These are phyloP conservation scores for Notodonta dromedarius DNA, from an alignment of 2,888 invertebrate species.

Conservation along the genomic window DNA sequence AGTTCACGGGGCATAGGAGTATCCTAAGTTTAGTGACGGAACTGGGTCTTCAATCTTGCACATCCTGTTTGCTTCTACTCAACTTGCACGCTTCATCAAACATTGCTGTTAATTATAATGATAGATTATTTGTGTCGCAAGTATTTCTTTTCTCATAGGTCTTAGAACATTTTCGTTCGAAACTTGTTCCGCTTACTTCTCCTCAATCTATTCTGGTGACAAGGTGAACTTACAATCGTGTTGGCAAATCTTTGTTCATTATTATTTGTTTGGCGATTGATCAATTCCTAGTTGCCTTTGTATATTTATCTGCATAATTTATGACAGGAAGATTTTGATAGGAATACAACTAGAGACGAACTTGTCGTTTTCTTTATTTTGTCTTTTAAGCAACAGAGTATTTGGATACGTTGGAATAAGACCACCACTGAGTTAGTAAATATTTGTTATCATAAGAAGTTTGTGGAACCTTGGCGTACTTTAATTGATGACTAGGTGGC, in stretches of 20 bases:
- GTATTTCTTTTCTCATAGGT: too few relatives aligned
- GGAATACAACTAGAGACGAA: too few relatives aligned
- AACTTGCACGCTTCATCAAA: background rate
- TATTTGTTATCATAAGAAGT: background rate
- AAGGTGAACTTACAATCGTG: conserved; percentile 3
- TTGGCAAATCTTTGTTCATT: background rate
- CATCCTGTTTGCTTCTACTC: background rate
- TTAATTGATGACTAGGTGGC: background rate
- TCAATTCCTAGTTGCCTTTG: background rate
- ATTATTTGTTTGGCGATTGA: conserved; percentile 4
- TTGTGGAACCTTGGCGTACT: background rate
- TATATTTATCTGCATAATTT: background rate
- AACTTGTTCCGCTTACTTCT: background rate
- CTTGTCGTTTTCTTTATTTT: too few relatives aligned
- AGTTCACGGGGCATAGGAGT: too few relatives aligned
- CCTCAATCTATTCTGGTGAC: background rate
- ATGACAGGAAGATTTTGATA: background rate
- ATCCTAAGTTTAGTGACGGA: too few relatives aligned
- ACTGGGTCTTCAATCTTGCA: background rate
- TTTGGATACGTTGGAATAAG: too few relatives aligned
- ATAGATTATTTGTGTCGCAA: too few relatives aligned
- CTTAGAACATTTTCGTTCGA: background rate
- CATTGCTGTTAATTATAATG: background rate
- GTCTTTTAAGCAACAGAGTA: too few relatives aligned
- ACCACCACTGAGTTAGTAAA: background rate